Conservation (phyloP, 92 coral and sea anemone genomes). For the Plumapathes pennacea region DNA sequence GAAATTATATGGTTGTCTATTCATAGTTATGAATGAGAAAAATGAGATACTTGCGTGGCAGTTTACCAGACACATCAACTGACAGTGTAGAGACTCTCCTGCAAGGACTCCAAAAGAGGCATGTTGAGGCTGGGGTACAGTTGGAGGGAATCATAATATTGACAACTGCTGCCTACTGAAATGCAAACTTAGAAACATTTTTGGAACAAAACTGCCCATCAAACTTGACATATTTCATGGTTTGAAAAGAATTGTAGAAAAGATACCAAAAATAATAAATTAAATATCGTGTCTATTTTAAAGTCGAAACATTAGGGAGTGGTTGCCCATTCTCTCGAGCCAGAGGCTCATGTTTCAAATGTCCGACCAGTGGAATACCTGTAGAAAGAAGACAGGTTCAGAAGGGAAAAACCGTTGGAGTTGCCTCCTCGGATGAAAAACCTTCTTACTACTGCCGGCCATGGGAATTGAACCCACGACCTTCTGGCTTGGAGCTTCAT, state of each 20-base stretch:
- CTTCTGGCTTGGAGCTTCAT: too few relatives aligned
- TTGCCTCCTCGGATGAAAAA: too few relatives aligned
- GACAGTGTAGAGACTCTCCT: constrained; percentile 39
- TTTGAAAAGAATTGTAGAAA: constrained; percentile 17
- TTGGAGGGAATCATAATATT: constrained; percentile 30
- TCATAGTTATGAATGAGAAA: constrained; percentile 58
- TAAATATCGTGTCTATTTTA: too few relatives aligned
- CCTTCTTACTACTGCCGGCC: too few relatives aligned
- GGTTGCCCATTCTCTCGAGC: too few relatives aligned
- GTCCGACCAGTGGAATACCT: too few relatives aligned
- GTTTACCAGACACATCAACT: constrained; percentile 47
- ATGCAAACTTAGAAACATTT: constrained; percentile 23
- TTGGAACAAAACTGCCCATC: constrained; percentile 10
- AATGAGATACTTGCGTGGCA: constrained; percentile 59
- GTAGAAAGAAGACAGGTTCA: too few relatives aligned
- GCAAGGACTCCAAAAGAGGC: constrained; percentile 26
- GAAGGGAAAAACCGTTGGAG: too few relatives aligned
- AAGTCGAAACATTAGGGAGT: too few relatives aligned
- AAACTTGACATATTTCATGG: constrained; percentile 47
- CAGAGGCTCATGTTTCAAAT: too few relatives aligned
- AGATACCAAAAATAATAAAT: too few relatives aligned
- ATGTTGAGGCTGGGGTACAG: constrained; percentile 1
- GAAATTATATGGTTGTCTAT: constrained; percentile 35
- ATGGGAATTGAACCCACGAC: too few relatives aligned
- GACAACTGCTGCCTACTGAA: constrained; percentile 44